These are phyloP conservation scores for Gandaritis pyraliata DNA, from an alignment of 2,888 invertebrate species.

Conservation along the genomic window DNA sequence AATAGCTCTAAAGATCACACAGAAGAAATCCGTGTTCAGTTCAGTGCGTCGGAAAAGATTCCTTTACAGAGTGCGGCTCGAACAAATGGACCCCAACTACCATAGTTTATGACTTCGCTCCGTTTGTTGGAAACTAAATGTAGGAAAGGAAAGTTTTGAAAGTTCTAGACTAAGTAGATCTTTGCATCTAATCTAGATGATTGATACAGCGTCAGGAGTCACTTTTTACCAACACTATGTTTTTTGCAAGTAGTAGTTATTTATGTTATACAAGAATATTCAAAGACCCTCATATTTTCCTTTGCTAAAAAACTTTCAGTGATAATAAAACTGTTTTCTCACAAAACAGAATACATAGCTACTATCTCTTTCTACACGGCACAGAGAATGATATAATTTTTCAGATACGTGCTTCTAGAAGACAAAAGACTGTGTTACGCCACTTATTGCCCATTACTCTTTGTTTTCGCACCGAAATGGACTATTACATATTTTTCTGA, in stretches of 20 bases:
- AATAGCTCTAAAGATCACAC: no score
- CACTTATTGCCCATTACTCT: slow-evolving; percentile 38
- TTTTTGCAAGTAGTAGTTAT: no score
- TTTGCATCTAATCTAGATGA: not conserved
- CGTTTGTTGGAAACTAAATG: not conserved
- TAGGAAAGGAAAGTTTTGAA: not conserved
- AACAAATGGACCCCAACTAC: not conserved
- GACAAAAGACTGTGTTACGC: slow-evolving; percentile 34
- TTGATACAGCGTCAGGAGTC: no score
- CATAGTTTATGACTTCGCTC: slow-evolving; percentile 5
- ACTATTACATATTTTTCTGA: slow-evolving; percentile 27
- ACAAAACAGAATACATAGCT: no score
- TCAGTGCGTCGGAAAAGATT: no score
- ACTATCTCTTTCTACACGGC: not conserved
- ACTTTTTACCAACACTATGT: no score
- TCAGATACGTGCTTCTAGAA: slow-evolving; percentile 20
- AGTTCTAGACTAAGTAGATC: not conserved
- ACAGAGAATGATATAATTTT: slow-evolving; percentile 13
- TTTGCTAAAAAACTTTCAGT: no score
- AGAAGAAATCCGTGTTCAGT: no score
- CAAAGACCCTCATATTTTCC: no score
- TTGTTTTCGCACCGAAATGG: slow-evolving; percentile 31
- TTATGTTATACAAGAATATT: no score
- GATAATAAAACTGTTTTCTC: no score
- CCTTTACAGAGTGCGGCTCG: not conserved